Base-by-base conservation (phyloP, 2,113 vertebrate genomes). In the Mustela nigripes region DNA sequence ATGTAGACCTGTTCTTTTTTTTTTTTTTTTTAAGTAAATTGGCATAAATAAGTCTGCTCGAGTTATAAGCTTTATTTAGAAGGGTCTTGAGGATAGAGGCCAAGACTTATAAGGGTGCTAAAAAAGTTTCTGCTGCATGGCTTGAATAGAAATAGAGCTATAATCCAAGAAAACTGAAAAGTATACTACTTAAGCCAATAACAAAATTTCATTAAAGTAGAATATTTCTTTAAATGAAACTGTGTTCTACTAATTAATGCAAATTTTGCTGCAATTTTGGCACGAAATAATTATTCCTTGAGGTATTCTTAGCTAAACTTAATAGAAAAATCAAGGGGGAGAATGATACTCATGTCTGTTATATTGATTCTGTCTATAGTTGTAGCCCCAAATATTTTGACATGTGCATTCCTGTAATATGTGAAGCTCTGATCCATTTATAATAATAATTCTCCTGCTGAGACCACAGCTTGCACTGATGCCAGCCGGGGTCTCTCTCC, bases 381-480 rank as follows among this genome's bases (percentile, higher is more conserved):
- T 95, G 93, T 65, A 97, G 92, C n/a, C 18, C 90, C 95, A 98
- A 97, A 95, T 96, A 97, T 92, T 95, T 69, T 84, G 97, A 97
- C 97, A 33, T 79, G 42, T 62, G 42, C 87, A 14, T 89, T 94
- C 50, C 33, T 92, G 24, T 45, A 89, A 4, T 58, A 96, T 90
- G 21, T 92, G 81, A 95, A 94, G 28, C 39, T 96, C 0, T 73
- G 86, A 82, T 97, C 36, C 95, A 92, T 94, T 96, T 97, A 87
- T 69, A 95, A 94, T 53, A 84, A 42, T 95, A 58, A 24, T n/a
- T 96, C 48, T 84, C 58, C 58, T 89, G 3, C 24, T 97, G 60
- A 96, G 45, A 94, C 88, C 94, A n/a, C 14, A 62, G 33, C 22
- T 85, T 92, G 50, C 63, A 83, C 80, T 45, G 31, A 24, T 50